These are phyloP conservation scores for Nomada fabriciana DNA, from an alignment of 2,888 invertebrate genomes.

Conservation along the genomic window DNA sequence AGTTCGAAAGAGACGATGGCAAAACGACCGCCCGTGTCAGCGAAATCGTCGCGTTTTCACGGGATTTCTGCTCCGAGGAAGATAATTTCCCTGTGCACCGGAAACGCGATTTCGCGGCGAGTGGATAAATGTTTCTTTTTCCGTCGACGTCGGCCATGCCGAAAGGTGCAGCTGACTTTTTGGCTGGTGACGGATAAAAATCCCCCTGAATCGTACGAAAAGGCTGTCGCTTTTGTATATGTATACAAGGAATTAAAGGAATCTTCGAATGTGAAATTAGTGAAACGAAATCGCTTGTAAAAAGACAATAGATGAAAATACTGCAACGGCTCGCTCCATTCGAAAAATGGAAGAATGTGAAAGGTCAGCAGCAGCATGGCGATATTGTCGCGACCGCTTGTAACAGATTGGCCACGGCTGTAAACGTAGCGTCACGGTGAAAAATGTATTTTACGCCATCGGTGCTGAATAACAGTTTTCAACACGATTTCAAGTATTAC, in stretches of 20 bases:
- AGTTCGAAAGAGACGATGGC: constrained; percentile 40
- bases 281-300: constrained; percentile 15
- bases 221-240: background rate
- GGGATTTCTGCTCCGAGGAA: constrained; percentile 51
- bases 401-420: background rate
- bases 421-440: background rate
- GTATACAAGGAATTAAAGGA: background rate
- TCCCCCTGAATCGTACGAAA: constrained; percentile 48
- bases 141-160: constrained; percentile 31
- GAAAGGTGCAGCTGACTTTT: constrained; percentile 53
- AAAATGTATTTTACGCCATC: constrained; percentile 24
- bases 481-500: constrained; percentile 51
- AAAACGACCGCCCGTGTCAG: constrained; percentile 58
- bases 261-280: constrained; percentile 5
- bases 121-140: constrained; percentile 66
- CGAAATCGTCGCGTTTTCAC: constrained; percentile 62
- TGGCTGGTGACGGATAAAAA: constrained; percentile 49
- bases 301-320: background rate
- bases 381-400: background rate
- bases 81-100: constrained; percentile 62
- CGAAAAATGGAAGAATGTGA: background rate
- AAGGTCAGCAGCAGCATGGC: background rate
- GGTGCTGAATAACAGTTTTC: constrained; percentile 31
- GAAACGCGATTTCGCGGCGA: constrained; percentile 58
- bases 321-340: background rate